Percentiles rank a stretch among this genome's conserved stretches.
Conservation (phyloP, 2,888 invertebrate genomes). For the Leucania comma region DNA sequence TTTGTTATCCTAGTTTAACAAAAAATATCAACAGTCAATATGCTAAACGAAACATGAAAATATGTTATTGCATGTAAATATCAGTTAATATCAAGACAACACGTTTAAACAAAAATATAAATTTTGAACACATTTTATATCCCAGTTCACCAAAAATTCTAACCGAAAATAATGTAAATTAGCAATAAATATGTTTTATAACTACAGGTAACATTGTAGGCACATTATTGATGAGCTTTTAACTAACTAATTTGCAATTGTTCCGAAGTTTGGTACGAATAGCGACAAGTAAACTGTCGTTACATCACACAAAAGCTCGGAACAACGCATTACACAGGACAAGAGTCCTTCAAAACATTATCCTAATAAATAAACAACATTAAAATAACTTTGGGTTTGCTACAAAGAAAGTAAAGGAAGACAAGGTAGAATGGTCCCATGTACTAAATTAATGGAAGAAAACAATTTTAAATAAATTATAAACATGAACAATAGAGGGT, state of each 20-base stretch:
- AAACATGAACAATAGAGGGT: constrained; percentile 76
- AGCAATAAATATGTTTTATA: constrained; percentile 80
- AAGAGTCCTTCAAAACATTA: constrained; percentile 70
- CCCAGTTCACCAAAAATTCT: constrained; percentile 81
- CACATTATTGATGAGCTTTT: constrained; percentile 88
- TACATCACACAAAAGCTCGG: constrained; percentile 41
- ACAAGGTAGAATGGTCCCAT: constrained; percentile 85
- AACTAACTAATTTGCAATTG: constrained; percentile 74
- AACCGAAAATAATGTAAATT: constrained; percentile 80
- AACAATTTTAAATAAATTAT: constrained; percentile 78
- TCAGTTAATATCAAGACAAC: constrained; percentile 86
- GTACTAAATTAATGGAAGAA: constrained; percentile 72
- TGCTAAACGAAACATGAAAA: constrained; percentile 84
- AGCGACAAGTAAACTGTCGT: constrained; percentile 17
- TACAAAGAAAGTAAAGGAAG: constrained; percentile 86
- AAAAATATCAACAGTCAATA: constrained; percentile 89
- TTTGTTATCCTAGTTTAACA: constrained; percentile 90
- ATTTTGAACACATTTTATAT: constrained; percentile 88
- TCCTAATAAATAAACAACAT: constrained; percentile 86
- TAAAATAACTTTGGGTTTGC: constrained; percentile 88
- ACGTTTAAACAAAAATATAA: constrained; percentile 73
- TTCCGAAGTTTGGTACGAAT: constrained; percentile 47
- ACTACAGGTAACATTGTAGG: constrained; percentile 91
- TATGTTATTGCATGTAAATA: constrained; percentile 87
- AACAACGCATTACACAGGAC: constrained; percentile 54